Conservation (phyloP, 1,140 invertebrate genomes). For the Eubasilissa regina region DNA sequence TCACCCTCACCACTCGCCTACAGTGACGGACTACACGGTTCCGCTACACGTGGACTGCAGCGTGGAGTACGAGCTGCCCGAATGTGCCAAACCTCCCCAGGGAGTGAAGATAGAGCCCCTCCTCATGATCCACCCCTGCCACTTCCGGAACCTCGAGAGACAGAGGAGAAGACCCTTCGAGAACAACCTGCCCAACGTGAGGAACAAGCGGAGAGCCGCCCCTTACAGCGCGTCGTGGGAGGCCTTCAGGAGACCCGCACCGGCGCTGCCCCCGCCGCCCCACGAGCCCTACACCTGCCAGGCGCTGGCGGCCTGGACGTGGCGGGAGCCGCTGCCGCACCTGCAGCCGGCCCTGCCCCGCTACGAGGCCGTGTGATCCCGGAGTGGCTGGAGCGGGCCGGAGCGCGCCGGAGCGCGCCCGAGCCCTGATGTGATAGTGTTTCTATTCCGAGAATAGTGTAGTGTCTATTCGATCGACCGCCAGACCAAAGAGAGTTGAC, state of each 20-base stretch:
- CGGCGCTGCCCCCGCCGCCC: slow-evolving; percentile 43
- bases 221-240: slow-evolving; percentile 47
- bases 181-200: slow-evolving; percentile 75
- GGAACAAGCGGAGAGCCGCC: slow-evolving; percentile 31
- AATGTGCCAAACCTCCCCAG: slow-evolving; percentile 80
- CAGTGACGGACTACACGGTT: slow-evolving; percentile 77
- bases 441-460: slow-evolving; percentile 56
- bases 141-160: slow-evolving; percentile 80
- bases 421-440: slow-evolving; percentile 48
- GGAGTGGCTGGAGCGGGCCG: neutral
- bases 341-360: slow-evolving; percentile 47
- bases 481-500: slow-evolving; percentile 48
- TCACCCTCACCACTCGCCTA: slow-evolving; percentile 52
- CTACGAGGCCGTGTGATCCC: slow-evolving; percentile 56
- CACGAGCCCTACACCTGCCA: slow-evolving; percentile 50
- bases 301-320: slow-evolving; percentile 43
- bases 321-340: slow-evolving; percentile 42
- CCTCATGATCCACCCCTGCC: slow-evolving; percentile 84
- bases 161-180: slow-evolving; percentile 79
- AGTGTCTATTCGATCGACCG: slow-evolving; percentile 42
- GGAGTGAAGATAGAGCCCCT: slow-evolving; percentile 79
- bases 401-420: slow-evolving; percentile 38
- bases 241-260: slow-evolving; percentile 29
- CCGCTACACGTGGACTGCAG: slow-evolving; percentile 84
- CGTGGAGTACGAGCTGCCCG: slow-evolving; percentile 84